Evolutionary conservation across 2,113 vertebrate species (phyloP).

Genomic region (Willisornis vidua): DNA sequence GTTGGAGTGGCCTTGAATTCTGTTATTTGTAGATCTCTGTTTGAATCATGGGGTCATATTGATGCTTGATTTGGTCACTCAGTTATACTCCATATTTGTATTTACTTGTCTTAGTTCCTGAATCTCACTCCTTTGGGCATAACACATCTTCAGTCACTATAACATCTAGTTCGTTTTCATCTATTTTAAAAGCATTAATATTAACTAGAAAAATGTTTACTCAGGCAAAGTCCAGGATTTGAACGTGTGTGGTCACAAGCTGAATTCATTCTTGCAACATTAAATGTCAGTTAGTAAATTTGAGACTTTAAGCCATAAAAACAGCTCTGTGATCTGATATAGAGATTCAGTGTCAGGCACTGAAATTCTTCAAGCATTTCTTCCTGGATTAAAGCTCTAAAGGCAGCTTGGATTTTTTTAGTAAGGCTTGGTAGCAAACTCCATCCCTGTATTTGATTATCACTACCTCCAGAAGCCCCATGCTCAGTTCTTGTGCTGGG

Average conservation of each 20-base stretch:
- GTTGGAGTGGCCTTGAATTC: not conserved
- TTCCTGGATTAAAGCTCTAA: not conserved
- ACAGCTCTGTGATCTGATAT: not conserved
- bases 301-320: not conserved
- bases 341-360: not conserved
- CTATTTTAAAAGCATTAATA: not conserved
- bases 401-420: not conserved
- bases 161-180: not conserved
- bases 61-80: conserved; percentile 1
- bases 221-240: not conserved
- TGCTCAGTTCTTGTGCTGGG: rapidly evolving
- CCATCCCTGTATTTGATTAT: not conserved
- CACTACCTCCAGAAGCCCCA: not conserved
- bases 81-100: not conserved
- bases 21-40: not conserved
- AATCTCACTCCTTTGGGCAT: not conserved
- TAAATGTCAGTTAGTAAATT: not conserved
- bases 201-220: not conserved
- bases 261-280: not conserved
- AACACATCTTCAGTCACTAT: not conserved
- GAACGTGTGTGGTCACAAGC: not conserved
- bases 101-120: not conserved
- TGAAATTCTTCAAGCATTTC: not conserved
- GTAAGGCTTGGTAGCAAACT: not conserved
- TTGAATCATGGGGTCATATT: not conserved